Conservation (phyloP, 2,888 invertebrate species). For the Prostheceraeus crozeri region DNA sequence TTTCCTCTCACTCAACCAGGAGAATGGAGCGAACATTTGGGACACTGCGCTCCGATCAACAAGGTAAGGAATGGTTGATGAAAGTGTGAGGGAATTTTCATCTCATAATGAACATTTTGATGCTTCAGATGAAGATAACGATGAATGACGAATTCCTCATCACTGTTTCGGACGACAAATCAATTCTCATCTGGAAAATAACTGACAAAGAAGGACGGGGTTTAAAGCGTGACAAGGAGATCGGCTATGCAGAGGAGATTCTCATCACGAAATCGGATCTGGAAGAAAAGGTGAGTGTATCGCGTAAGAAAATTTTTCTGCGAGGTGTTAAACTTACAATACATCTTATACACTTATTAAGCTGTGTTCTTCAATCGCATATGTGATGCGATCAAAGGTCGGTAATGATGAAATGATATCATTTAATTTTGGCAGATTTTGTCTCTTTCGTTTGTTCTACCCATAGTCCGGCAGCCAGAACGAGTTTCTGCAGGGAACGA, state of each 20-base stretch:
- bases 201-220: slow-evolving; percentile 61
- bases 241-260: slow-evolving; percentile 71
- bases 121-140: slow-evolving; percentile 20
- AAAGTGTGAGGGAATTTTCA: too few relatives aligned
- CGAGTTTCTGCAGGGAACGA: too few relatives aligned
- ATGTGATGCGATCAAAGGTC: too few relatives aligned
- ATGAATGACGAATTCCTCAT: slow-evolving; percentile 16
- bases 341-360: too few relatives aligned
- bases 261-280: slow-evolving; percentile 69
- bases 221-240: slow-evolving; percentile 67
- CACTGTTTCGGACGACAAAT: slow-evolving; percentile 62
- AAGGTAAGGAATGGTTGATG: slow-evolving; percentile 60
- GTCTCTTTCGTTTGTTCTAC: too few relatives aligned
- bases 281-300: slow-evolving; percentile 69
- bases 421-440: too few relatives aligned
- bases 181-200: slow-evolving; percentile 76
- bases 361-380: too few relatives aligned
- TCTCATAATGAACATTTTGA: too few relatives aligned
- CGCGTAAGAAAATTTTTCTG: too few relatives aligned
- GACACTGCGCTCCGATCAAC: slow-evolving; percentile 61
- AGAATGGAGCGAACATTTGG: slow-evolving; percentile 42
- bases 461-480: too few relatives aligned
- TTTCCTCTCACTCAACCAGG: slow-evolving; percentile 64
- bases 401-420: too few relatives aligned
- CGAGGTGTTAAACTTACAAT: too few relatives aligned